Percentiles rank a stretch among this genome's conserved stretches.
These are phyloP conservation scores for Patiria pectinifera DNA, from an alignment of 53 echinoderm and acorn worm species.

Conservation along the genomic window DNA sequence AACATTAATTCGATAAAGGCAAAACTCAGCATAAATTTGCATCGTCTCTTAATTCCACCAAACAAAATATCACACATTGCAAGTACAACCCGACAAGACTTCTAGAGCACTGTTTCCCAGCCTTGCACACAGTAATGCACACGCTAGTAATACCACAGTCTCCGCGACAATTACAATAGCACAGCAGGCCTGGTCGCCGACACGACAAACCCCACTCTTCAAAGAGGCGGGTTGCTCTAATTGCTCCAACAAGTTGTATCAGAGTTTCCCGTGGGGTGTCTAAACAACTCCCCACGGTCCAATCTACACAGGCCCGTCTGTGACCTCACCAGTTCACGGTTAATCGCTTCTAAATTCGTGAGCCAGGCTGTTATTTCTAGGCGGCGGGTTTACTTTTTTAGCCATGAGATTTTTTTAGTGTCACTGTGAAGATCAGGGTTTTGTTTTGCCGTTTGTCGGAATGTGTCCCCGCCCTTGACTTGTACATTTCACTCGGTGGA, in stretches of 20 bases:
- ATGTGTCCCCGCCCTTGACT: not conserved
- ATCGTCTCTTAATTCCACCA: no score
- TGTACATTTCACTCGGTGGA: not conserved
- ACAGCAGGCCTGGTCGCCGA: conserved; percentile 23
- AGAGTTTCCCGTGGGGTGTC: not conserved
- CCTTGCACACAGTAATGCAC: no score
- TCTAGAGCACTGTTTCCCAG: no score
- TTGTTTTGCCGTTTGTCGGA: not conserved
- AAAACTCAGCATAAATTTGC: no score
- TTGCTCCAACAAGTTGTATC: conserved; percentile 39
- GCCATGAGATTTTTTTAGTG: not conserved
- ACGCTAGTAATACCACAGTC: not conserved
- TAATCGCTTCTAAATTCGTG: not conserved
- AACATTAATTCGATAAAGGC: no score
- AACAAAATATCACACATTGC: no score
- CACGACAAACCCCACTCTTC: not conserved
- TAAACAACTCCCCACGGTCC: conserved; percentile 21
- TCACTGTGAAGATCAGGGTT: not conserved
- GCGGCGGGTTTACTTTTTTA: not conserved
- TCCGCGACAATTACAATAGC: conserved; percentile 17
- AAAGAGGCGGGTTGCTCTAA: not conserved
- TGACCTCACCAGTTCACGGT: conserved; percentile 35
- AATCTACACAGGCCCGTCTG: not conserved
- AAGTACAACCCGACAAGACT: no score
- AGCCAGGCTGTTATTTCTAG: not conserved